Evolutionary conservation across 2,888 invertebrate species (phyloP).

Genomic region (Drosophila histrio): DNA sequence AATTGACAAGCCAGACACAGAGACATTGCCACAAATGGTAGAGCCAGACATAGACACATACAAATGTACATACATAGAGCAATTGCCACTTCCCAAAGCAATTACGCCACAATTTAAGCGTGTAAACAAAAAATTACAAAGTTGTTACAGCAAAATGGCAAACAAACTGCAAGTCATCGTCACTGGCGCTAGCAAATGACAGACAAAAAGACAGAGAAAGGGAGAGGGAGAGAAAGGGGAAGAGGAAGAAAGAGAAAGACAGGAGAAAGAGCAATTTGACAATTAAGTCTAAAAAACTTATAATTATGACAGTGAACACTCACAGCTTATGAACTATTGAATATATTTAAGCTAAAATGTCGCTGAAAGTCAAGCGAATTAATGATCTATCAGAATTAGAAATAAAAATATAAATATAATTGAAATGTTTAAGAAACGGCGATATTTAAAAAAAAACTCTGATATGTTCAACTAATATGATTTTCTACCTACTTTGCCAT

Average conservation of each 20-base stretch:
- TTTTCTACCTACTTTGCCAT: no score
- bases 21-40: slow-evolving; percentile 14
- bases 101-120: slow-evolving; percentile 78
- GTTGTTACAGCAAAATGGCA: slow-evolving; percentile 75
- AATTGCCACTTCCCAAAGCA: slow-evolving; percentile 80
- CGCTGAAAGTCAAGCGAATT: no score
- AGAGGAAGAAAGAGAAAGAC: background rate
- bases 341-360: background rate
- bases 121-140: slow-evolving; percentile 81
- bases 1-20: slow-evolving; percentile 41
- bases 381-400: no score
- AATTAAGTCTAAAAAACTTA: slow-evolving; percentile 33
- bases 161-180: slow-evolving; percentile 66
- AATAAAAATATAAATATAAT: no score
- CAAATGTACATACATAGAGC: slow-evolving; percentile 43
- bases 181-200: slow-evolving; percentile 50
- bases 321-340: background rate
- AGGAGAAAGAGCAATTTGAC: slow-evolving; percentile 38
- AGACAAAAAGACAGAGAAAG: slow-evolving; percentile 8
- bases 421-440: background rate
- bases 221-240: background rate
- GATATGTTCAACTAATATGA: no score
- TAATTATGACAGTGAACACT: slow-evolving; percentile 51
- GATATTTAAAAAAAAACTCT: background rate
- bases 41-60: slow-evolving; percentile 1